Conservation (phyloP, 2,797 vertebrate genomes). For the Threskiornis aethiopicus region DNA sequence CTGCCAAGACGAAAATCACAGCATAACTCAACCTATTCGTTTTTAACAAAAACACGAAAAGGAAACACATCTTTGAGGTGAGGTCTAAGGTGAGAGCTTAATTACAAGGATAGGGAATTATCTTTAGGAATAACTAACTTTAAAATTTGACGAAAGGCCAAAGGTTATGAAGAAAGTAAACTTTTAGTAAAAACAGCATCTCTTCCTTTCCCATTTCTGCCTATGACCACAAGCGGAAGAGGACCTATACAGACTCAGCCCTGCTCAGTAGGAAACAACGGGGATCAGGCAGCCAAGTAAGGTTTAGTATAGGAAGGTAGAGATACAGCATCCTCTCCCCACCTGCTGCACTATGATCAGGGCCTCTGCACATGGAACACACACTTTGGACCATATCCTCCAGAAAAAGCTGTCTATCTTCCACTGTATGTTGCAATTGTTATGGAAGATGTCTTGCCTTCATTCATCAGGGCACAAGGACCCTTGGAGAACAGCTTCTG, state of each 20-base stretch:
- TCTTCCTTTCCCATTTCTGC: neutral
- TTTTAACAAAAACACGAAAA: slow-evolving; percentile 5
- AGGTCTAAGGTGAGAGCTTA: slow-evolving; percentile 7
- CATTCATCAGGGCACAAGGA: neutral
- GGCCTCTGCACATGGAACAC: neutral
- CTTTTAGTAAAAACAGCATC: neutral
- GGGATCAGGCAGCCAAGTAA: neutral
- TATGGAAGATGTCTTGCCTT: neutral
- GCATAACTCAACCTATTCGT: slow-evolving; percentile 15
- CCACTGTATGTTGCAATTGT: neutral
- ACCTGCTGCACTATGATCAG: neutral
- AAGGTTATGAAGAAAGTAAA: neutral
- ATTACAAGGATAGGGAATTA: slow-evolving; percentile 30
- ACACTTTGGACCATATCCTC: neutral
- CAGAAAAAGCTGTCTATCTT: neutral
- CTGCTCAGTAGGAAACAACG: neutral
- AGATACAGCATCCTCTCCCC: neutral
- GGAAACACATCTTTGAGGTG: neutral
- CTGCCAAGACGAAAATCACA: neutral
- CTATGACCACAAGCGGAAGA: neutral
- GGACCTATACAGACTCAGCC: neutral
- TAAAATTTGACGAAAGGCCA: slow-evolving; percentile 18
- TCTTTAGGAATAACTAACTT: neutral
- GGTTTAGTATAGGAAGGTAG: neutral
- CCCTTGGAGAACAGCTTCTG: neutral